Base-by-base conservation (phyloP, 2,797 vertebrate genomes). In the Brachymystax lenok region DNA sequence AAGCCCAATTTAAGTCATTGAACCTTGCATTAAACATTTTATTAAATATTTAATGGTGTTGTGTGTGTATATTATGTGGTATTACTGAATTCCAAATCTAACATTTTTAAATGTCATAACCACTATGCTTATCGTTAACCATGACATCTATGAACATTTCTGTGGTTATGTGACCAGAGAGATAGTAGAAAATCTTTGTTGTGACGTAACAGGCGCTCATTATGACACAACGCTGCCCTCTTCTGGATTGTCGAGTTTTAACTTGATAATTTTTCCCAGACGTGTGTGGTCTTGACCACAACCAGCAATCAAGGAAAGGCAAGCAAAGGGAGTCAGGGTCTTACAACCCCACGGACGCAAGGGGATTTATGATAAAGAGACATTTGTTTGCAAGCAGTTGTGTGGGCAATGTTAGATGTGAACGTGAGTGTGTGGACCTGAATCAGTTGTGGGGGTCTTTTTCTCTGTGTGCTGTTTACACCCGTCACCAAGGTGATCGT, bases 391-490 rank as follows among this genome's bases (percentile, higher is more conserved):
- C 16, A 63, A 17, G 59, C 21, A 24, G 59, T 13, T 24, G 59
- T 21, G 59, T 21, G n/a, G n/a, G 21, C 21, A 24, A 61, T 61
- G 40, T 46, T 10, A 46, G 40, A 63, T 63, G 59, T 24, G 7
- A 63, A 63, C 24, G 59, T 21, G n/a, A 40, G 40, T 40, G 40
- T 46, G 40, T 3, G 40, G 40, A 46, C 40, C 40, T 46, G 40
- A 46, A 12, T 46, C 10, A 46, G 40, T 12, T 12, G 40, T 46
- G 10, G 10, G 40, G 40, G 40, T 46, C 40, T 46, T 46, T 84
- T 63, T 12, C 8, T 63, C 2, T 63, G 46, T 71, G 69, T 77
- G 50, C 73, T 94, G 94, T 95, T 94, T 95, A 93, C 93, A 88
- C 80, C 86, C 84, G 71, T 95, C 86, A 24, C 90, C 89, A 88